phyloP scores from a whole-genome alignment of 2,797 vertebrate genomes.

The Semotilus atromaculatus region DNA sequence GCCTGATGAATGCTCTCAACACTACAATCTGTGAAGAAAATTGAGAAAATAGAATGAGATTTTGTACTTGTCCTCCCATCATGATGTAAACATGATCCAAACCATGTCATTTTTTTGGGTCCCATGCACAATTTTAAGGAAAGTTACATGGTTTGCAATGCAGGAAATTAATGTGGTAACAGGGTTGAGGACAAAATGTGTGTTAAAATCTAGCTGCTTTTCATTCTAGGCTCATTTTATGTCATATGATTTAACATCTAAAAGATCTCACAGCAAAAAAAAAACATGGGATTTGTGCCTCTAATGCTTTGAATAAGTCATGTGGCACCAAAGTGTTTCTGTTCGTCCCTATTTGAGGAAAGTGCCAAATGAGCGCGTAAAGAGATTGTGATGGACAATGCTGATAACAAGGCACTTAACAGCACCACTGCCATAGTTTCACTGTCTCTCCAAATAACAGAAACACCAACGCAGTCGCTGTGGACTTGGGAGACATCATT shows the following conservation, averaged over 20 bases:
- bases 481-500: constrained; percentile 58
- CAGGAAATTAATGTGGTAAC: not conserved
- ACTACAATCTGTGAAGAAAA: not conserved
- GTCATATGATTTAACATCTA: not conserved
- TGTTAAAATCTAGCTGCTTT: not conserved
- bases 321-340: constrained; percentile 28
- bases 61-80: not conserved
- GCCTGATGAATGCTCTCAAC: not conserved
- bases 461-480: constrained; percentile 11
- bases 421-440: constrained; percentile 31
- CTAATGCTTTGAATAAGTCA: constrained; percentile 33
- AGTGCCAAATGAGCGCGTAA: not conserved
- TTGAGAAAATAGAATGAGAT: not conserved
- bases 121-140: not conserved
- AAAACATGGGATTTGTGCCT: not conserved
- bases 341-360: constrained; percentile 12
- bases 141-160: not conserved
- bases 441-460: constrained; percentile 29
- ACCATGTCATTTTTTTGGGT: not conserved
- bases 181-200: not conserved
- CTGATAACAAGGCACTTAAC: constrained; percentile 50
- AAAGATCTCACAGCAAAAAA: not conserved
- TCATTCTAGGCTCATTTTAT: not conserved
- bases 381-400: constrained; percentile 39
- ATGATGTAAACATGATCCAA: not conserved